phyloP scores from a whole-genome alignment of 2,888 invertebrate genomes.

The Tiliacea aurago region DNA sequence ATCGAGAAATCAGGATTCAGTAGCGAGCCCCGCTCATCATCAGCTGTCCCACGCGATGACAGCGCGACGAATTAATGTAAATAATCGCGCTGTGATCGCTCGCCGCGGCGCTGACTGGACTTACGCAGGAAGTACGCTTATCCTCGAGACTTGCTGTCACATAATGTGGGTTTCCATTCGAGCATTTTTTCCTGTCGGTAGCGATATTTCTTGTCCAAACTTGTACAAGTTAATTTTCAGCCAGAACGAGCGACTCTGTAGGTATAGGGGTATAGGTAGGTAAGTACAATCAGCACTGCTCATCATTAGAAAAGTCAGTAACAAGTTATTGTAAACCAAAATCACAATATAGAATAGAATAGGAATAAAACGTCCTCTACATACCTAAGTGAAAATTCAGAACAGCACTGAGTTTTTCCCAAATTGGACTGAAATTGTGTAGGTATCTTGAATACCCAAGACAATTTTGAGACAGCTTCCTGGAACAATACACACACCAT shows the following conservation, averaged over 20 bases:
- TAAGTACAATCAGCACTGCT: neutral
- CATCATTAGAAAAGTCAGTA: neutral
- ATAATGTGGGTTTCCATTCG: slow-evolving; percentile 76
- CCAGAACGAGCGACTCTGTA: neutral
- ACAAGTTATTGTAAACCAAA: neutral
- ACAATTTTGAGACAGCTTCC: neutral
- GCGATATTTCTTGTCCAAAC: neutral
- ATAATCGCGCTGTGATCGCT: slow-evolving; percentile 76
- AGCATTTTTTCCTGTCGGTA: neutral
- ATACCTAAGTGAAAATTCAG: neutral
- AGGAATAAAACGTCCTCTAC: neutral
- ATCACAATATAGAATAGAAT: neutral
- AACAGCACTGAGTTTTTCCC: neutral
- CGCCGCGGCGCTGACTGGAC: slow-evolving; percentile 65
- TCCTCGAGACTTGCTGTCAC: slow-evolving; percentile 72
- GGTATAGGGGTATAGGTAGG: neutral
- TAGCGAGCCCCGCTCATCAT: slow-evolving; percentile 45
- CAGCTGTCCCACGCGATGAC: slow-evolving; percentile 69
- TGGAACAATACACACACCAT: neutral
- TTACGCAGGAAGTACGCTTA: slow-evolving; percentile 84
- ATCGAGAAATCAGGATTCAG: slow-evolving; percentile 15
- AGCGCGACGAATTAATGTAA: slow-evolving; percentile 82
- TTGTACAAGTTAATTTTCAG: neutral
- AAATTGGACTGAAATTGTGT: neutral
- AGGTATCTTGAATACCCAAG: neutral